These are phyloP conservation scores for Gracilinanus agilis DNA, from an alignment of 2,113 vertebrate genomes.

Conservation along the genomic window DNA sequence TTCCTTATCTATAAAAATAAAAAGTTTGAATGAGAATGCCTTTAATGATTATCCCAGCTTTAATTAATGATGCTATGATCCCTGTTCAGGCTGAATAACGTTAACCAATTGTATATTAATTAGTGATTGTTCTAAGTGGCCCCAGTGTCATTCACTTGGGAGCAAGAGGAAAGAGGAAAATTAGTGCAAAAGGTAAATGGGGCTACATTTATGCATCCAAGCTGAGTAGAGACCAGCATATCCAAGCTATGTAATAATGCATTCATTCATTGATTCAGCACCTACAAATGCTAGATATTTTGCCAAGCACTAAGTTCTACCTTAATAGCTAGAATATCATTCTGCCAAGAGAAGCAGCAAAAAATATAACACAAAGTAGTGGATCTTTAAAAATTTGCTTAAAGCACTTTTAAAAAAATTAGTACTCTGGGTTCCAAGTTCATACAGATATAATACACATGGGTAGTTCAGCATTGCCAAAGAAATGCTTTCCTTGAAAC, in stretches of 20 bases:
- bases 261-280: slow-evolving; percentile 15
- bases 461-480: no score
- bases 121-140: background rate
- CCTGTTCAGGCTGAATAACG: background rate
- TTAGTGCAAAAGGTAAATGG: slow-evolving; percentile 2
- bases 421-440: no score
- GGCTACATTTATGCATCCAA: background rate
- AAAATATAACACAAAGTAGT: background rate
- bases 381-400: no score
- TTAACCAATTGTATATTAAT: background rate
- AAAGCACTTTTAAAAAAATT: no score
- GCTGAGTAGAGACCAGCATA: background rate
- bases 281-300: background rate
- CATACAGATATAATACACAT: no score
- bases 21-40: background rate
- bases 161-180: background rate
- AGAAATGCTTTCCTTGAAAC: no score
- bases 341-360: slow-evolving; percentile 30
- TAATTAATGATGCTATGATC: background rate
- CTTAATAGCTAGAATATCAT: background rate
- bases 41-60: background rate
- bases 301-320: background rate
- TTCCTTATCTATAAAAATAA: background rate
- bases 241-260: background rate
- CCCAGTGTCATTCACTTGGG: background rate